Base-by-base conservation (phyloP, 92 coral and sea anemone species). In the Actinernus sp. region DNA sequence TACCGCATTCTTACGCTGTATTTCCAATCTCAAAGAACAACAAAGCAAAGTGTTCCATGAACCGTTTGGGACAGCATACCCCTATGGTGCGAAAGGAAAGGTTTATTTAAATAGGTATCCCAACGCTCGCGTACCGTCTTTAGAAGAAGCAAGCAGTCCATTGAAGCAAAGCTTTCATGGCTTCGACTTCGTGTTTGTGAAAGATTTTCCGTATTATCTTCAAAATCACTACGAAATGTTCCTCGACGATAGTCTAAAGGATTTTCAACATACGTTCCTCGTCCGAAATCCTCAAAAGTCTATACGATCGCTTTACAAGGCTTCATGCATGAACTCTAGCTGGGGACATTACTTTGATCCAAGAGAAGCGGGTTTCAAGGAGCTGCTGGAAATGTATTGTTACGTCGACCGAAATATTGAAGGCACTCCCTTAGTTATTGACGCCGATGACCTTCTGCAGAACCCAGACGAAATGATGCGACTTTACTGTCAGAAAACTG, bases 261-360 rank as follows among this genome's bases (percentile, higher is more conserved):
- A 69, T 26, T 74, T 75, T 27, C 66, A 88, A 54, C 93, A 88
- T 56, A 43, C 93, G 5, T 88, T 88, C 31, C 56, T 82, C 33
- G 76, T 88, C 33, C 81, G 93, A 3, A 25, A 88, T 39, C 89
- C 93, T 0, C 34, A 33, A 23, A 76, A 71, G 62, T 77, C 93
- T 29, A 34, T 88, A 39, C 41, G 23, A 13, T 88, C 93, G 0
- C 73, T 88, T 11, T 82, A 75, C 71, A 79, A 65, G 31, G 63
- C 73, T 28, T 68, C 82, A 2, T 69, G 81, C 2, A 76, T 82
- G 70, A 63, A 82, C 17, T 38, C 76, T 64, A 55, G 68, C 21
- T 71, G 89, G 13, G 93, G 93, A 4, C 73, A 70, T 40, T 54
- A 88, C 44, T 88, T 88, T 36, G 93, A 88, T 19, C 86, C 89